phyloP scores from a whole-genome alignment of 2,888 invertebrate species.

The Nasonovia ribisnigri region DNA sequence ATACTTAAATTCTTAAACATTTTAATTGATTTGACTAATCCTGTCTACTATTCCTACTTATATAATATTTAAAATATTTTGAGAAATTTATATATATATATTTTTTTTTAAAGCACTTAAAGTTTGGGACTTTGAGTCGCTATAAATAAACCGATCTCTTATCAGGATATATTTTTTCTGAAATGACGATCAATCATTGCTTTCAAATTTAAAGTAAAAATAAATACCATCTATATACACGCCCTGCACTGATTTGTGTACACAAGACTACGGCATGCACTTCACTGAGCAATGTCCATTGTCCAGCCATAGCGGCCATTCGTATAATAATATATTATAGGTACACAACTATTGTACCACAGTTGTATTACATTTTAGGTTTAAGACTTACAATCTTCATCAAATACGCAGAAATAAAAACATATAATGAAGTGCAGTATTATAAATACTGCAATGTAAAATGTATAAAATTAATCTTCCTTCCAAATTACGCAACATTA shows the following conservation, averaged over 20 bases:
- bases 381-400: neutral
- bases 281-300: neutral
- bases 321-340: neutral
- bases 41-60: neutral
- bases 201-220: neutral
- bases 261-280: neutral
- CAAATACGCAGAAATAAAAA: neutral
- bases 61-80: neutral
- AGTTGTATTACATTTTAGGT: neutral
- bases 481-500: no score
- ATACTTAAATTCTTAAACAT: neutral
- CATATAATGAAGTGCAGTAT: neutral
- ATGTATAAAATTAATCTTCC: neutral
- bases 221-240: neutral
- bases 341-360: neutral
- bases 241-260: neutral
- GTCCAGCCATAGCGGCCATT: no score
- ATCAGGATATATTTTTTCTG: neutral
- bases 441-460: neutral
- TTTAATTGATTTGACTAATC: neutral
- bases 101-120: neutral
- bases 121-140: neutral
- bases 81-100: neutral
- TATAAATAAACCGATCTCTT: neutral
- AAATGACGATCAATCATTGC: neutral